A percentile compares a stretch with the other conserved stretches of the same genome.
Conservation (phyloP, 2,797 vertebrate species). For the Rousettus madagascariensis region DNA sequence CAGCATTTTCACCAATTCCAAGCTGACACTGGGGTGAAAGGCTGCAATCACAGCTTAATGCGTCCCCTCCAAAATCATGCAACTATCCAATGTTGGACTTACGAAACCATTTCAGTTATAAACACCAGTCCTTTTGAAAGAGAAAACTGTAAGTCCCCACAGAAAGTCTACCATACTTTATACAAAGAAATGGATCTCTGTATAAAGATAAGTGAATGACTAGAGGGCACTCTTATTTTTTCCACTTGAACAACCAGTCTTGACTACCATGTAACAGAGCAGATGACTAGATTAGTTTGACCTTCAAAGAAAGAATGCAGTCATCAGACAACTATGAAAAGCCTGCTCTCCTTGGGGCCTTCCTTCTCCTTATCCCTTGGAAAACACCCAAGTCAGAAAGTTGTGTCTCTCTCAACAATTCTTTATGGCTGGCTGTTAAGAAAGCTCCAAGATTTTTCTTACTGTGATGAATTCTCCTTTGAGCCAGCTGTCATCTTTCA, state of each 20-base stretch:
- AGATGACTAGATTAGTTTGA: not conserved
- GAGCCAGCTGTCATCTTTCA: conserved; percentile 95
- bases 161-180: not conserved
- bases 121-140: not conserved
- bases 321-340: not conserved
- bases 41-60: not conserved
- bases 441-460: conserved; percentile 74
- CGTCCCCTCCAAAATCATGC: not conserved
- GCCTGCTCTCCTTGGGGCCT: not conserved
- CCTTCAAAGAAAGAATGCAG: not conserved
- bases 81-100: not conserved
- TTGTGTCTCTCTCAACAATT: not conserved
- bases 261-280: not conserved
- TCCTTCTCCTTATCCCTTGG: not conserved
- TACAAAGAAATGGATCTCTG: conserved; percentile 5
- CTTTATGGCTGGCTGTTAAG: not conserved
- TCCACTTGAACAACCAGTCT: not conserved
- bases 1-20: not conserved
- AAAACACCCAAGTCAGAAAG: not conserved
- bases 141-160: not conserved
- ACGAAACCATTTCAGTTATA: not conserved
- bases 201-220: not conserved
- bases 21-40: not conserved
- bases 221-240: not conserved
- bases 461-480: conserved; percentile 95